These are phyloP conservation scores for Rhimphoctona megacephalus DNA, from an alignment of 2,888 invertebrate genomes.

Conservation along the genomic window DNA sequence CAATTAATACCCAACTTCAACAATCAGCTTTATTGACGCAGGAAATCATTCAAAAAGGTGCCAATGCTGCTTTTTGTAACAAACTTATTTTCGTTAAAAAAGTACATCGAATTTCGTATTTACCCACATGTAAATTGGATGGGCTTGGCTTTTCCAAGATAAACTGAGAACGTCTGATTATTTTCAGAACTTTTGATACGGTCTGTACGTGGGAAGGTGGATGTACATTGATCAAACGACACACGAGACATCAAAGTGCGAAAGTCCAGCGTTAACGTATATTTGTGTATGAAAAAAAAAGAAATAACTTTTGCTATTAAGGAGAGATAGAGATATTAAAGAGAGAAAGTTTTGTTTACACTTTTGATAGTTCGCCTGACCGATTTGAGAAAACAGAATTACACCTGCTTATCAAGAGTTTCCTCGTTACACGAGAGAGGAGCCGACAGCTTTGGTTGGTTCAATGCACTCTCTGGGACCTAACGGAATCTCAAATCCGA, in stretches of 20 bases:
- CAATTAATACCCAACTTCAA: no score
- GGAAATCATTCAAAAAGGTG: neutral
- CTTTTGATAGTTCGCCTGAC: constrained; percentile 48
- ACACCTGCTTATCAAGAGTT: constrained; percentile 32
- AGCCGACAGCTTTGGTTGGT: constrained; percentile 19
- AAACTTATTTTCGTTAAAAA: no score
- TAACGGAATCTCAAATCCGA: constrained; percentile 57
- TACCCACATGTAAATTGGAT: no score
- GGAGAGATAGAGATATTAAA: neutral
- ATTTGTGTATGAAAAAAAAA: constrained; percentile 20
- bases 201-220: no score
- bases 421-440: constrained; percentile 48
- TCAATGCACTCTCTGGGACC: constrained; percentile 18
- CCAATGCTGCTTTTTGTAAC: no score
- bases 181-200: no score
- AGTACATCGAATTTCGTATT: no score
- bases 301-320: neutral
- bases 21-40: no score
- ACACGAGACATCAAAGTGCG: constrained; percentile 37
- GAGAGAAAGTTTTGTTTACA: constrained; percentile 37
- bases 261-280: constrained; percentile 5
- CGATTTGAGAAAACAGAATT: constrained; percentile 61
- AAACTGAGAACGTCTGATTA: no score
- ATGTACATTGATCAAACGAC: neutral
- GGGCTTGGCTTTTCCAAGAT: no score